phyloP scores from a whole-genome alignment of 2,888 invertebrate species.

The Xiphydria camelus region DNA sequence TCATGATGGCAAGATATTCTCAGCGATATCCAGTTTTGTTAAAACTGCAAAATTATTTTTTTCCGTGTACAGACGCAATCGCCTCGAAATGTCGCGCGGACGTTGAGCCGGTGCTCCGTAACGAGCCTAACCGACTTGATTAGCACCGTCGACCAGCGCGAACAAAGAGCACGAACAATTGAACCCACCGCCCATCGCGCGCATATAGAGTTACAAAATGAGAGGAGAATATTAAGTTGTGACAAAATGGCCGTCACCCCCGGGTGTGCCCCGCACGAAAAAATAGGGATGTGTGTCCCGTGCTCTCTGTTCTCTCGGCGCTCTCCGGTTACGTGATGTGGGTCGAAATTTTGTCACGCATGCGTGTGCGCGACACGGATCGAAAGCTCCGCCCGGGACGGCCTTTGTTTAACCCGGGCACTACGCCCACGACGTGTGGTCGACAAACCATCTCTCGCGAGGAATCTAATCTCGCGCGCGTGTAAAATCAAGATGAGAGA shows the following conservation, averaged over 20 bases:
- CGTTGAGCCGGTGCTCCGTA: too few relatives aligned
- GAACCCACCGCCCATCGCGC: slow-evolving; percentile 33
- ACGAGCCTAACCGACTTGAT: slow-evolving; percentile 28
- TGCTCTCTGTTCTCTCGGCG: slow-evolving; percentile 13
- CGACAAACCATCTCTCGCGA: slow-evolving; percentile 18
- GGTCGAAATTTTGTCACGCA: slow-evolving; percentile 35
- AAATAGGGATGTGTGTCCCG: slow-evolving; percentile 18
- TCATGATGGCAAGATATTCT: too few relatives aligned
- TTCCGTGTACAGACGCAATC: too few relatives aligned
- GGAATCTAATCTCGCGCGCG: neutral
- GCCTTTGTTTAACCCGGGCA: slow-evolving; percentile 48
- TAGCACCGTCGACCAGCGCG: slow-evolving; percentile 15
- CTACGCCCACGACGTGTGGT: slow-evolving; percentile 49
- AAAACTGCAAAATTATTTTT: too few relatives aligned
- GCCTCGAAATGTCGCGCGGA: too few relatives aligned
- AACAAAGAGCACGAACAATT: slow-evolving; percentile 34
- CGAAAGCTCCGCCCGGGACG: slow-evolving; percentile 51
- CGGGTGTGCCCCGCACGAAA: slow-evolving; percentile 15
- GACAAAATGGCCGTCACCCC: slow-evolving; percentile 47
- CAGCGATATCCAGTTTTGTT: too few relatives aligned
- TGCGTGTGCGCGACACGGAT: slow-evolving; percentile 35
- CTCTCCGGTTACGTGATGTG: slow-evolving; percentile 30
- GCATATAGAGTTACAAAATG: slow-evolving; percentile 32
- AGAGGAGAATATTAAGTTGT: slow-evolving; percentile 19
- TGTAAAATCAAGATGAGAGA: too few relatives aligned